phyloP scores from a whole-genome alignment of 2,113 vertebrate genomes.

The Sylvia atricapilla region DNA sequence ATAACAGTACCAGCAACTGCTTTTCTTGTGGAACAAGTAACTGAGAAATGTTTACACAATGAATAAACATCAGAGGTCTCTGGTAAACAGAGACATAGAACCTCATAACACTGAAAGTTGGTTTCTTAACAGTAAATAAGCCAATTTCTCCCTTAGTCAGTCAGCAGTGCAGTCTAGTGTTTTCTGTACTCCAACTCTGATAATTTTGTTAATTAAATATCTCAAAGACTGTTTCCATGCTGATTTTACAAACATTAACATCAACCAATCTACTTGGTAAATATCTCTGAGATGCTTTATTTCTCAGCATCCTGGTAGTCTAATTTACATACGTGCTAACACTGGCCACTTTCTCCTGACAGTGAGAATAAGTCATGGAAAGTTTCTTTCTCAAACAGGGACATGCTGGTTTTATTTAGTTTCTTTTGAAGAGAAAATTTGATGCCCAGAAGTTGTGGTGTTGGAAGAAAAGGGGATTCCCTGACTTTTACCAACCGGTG shows the following conservation, averaged over 20 bases:
- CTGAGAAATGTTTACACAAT: not conserved
- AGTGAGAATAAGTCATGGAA: not conserved
- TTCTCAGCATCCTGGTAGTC: not conserved
- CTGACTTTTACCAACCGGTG: not conserved
- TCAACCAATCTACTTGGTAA: not conserved
- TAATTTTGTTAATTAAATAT: slow-evolving; percentile 27
- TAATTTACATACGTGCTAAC: not conserved
- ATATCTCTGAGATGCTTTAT: slow-evolving; percentile 1
- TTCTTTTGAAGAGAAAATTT: not conserved
- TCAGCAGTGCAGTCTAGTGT: not conserved
- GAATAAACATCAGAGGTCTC: not conserved
- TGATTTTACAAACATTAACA: slow-evolving; percentile 10
- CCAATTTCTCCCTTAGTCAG: slow-evolving; percentile 10
- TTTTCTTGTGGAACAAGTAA: not conserved
- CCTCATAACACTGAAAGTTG: slow-evolving; percentile 11
- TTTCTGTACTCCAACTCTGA: not conserved
- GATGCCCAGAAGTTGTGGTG: not conserved
- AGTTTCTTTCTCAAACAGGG: not conserved
- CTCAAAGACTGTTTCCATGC: not conserved
- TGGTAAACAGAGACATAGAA: slow-evolving; percentile 13
- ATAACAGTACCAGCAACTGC: not conserved
- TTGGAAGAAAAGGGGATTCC: not conserved
- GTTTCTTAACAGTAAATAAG: slow-evolving; percentile 42
- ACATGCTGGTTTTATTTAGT: not conserved
- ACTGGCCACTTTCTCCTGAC: not conserved